Evolutionary conservation across 2,797 vertebrate species (phyloP).

Genomic region (Atherinosoma microstoma): DNA sequence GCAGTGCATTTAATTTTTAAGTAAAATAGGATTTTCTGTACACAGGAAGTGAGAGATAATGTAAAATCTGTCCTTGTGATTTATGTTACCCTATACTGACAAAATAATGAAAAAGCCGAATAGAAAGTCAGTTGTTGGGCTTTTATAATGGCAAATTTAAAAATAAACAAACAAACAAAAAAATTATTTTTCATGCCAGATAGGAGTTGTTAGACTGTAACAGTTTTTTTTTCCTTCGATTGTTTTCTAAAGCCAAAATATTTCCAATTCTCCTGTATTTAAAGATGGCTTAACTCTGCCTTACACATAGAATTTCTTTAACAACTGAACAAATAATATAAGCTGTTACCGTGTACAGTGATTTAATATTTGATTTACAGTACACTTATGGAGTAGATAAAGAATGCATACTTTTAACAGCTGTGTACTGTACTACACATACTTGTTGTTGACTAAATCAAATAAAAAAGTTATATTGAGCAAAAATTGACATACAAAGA

Average conservation of each 20-base stretch:
- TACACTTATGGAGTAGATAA: conserved; percentile 13
- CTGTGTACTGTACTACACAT: background rate
- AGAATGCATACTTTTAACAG: background rate
- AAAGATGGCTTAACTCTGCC: conserved; percentile 11
- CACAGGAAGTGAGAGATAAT: conserved; percentile 15
- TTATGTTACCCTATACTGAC: conserved; percentile 14
- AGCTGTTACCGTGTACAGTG: background rate
- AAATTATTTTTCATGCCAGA: conserved; percentile 7
- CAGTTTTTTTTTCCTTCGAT: background rate
- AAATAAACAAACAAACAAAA: no score
- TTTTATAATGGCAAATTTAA: conserved; percentile 7
- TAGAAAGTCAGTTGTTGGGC: background rate
- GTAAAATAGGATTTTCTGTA: conserved; percentile 29
- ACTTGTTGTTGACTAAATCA: background rate
- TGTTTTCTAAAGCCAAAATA: conserved; percentile 17
- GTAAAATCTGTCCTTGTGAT: conserved; percentile 30
- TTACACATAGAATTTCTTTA: conserved; percentile 19
- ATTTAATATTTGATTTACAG: background rate
- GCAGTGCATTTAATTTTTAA: conserved; percentile 28
- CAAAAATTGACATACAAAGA: background rate
- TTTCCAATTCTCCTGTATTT: conserved; percentile 2
- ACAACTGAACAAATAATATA: conserved; percentile 12
- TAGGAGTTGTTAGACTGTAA: background rate
- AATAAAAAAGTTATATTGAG: background rate
- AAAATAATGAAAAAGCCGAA: conserved; percentile 9